phyloP scores from a whole-genome alignment of 35 echinoderm and acorn worm species.

The Strongylocentrotus purpuratus region DNA sequence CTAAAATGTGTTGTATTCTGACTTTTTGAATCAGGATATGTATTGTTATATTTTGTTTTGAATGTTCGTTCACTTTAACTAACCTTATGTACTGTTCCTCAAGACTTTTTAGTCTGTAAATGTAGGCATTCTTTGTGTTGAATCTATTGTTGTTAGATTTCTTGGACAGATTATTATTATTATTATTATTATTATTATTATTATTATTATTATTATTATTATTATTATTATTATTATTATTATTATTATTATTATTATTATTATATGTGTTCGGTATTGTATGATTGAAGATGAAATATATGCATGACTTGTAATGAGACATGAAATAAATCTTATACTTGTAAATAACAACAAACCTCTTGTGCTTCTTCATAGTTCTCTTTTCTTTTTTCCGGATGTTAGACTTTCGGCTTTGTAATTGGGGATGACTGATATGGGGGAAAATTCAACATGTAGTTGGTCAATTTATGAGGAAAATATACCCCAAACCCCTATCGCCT shows the following conservation, averaged over 20 bases:
- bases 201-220: too few species aligned
- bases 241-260: constrained; percentile 9
- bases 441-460: too few species aligned
- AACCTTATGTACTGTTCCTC: background rate
- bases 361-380: background rate
- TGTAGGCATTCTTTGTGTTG: background rate
- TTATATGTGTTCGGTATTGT: background rate
- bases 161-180: background rate
- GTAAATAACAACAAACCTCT: background rate
- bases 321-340: constrained; percentile 40
- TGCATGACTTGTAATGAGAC: constrained; percentile 30
- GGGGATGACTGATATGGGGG: too few species aligned
- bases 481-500: too few species aligned
- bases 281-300: background rate
- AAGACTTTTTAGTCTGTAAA: background rate
- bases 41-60: background rate
- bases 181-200: too few species aligned
- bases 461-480: too few species aligned
- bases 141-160: background rate
- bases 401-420: too few species aligned
- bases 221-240: too few species aligned
- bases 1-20: background rate
- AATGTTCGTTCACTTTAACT: background rate
- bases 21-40: background rate
- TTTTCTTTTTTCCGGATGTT: background rate